These are phyloP conservation scores for Esox masquinongy DNA, from an alignment of 2,797 vertebrate genomes.

Conservation along the genomic window DNA sequence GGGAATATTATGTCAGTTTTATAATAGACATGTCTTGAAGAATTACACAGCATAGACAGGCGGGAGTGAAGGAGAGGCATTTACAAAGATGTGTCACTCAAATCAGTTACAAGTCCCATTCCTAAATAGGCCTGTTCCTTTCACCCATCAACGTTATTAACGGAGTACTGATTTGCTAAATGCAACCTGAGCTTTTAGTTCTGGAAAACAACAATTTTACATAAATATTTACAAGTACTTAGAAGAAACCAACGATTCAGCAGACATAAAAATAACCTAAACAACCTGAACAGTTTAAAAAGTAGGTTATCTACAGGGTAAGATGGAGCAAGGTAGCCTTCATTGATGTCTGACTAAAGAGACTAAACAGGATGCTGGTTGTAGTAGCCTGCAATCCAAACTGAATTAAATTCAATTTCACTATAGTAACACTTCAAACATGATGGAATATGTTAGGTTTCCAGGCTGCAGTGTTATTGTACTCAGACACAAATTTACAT, in stretches of 20 bases:
- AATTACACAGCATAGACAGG: slow-evolving; percentile 63
- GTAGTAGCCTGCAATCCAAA: not conserved
- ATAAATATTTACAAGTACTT: not conserved
- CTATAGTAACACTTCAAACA: not conserved
- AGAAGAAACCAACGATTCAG: not conserved
- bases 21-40: slow-evolving; percentile 75
- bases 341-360: not conserved
- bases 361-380: not conserved
- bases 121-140: slow-evolving; percentile 1
- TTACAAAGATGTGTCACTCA: slow-evolving; percentile 50
- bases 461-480: not conserved
- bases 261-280: not conserved
- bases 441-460: not conserved
- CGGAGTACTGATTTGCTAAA: not conserved
- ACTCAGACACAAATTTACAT: not conserved
- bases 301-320: not conserved
- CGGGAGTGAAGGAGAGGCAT: slow-evolving; percentile 20
- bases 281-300: not conserved
- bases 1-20: slow-evolving; percentile 73
- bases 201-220: not conserved
- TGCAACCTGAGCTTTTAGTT: not conserved
- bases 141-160: not conserved
- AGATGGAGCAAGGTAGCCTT: not conserved
- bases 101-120: slow-evolving; percentile 30
- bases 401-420: not conserved